Base-by-base conservation (phyloP, 2,113 vertebrate species). In the Platichthys stellatus region DNA sequence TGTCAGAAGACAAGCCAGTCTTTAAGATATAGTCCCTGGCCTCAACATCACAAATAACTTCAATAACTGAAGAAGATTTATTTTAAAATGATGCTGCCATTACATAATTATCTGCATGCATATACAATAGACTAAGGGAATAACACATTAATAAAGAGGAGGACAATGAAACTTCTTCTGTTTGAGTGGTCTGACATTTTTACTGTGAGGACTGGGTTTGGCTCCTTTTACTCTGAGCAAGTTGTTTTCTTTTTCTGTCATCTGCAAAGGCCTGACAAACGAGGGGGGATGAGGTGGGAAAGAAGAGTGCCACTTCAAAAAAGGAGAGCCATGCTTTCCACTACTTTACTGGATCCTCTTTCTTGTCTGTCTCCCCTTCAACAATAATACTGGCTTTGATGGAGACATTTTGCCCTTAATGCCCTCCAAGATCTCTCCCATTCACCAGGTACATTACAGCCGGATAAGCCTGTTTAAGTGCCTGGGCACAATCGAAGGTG, bases 401-500 rank as follows among this genome's bases (percentile, higher is more conserved):
- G 54, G 59, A 81, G 85, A 70, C 0, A 3, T 63, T 89, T 80
- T 76, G 11, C 81, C 85, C 73, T 58, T 64, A 76, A 38, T 43
- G 40, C 49, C 73, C 63, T 15, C 49, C 1, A 4, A 58, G 64
- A 78, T 68, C 51, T 86, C 72, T 47, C 72, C 67, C 20, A 57
- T 11, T 81, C 59, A 57, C 4, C 60, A 77, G 78, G 80, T 84
- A 84, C 74, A 91, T 84, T 82, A 57, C 1, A 63, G 21, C 69
- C 35, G 72, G 83, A 90, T 92, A 89, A 93, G 83, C 84, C 83
- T 76, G 68, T 83, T 83, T 68, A 88, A 90, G 87, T 85, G 80
- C 70, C 69, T 26, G 23, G 66, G 74, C 56, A 75, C 74, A 85
- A 87, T 86, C 38, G 14, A 74, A 74, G 66, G 62, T 23, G 4